Evolutionary conservation across 2,797 vertebrate genomes (phyloP), one percentile per base, ranked within the genome.

Genomic region (Pipistrellus nathusii): DNA sequence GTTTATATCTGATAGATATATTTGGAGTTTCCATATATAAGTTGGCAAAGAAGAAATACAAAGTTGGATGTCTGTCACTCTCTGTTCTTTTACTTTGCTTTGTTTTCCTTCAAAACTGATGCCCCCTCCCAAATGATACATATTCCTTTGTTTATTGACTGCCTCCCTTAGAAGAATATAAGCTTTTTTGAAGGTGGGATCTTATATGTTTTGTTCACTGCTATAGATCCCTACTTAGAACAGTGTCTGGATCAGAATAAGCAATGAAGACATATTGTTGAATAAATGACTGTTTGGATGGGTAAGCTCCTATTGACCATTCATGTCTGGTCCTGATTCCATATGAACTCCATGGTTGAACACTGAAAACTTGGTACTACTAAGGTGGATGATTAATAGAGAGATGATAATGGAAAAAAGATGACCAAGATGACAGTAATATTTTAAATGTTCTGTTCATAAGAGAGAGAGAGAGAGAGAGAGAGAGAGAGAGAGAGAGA

Each of bases 31-130:
- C 48, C 3, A 20, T 85, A 73, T 21, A 21, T 75, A 71, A 57
- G 8, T 68, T 71, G 51, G 72, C 78, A 13, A 89, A 77, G n/a
- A 88, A 81, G 35, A 96, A 27, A 77, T 68, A 59, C 20, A 75
- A 32, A 75, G 7, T 69, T 72, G 48, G 17, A 46, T 30, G 27
- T 8, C 69, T 35, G 17, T 48, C 8, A 72, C 12, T 75, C 32
- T 66, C 27, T 53, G 3, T 69, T 23, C 38, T 76, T 30, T 53
- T 66, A 48, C 2, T 80, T 30, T 64, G 78, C 44, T 76, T 25
- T 72, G 21, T 62, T 82, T 94, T 81, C 90, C 41, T 90, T 57
- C 17, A 85, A 62, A 5, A 3, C 5, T 38, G 35, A 71, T 23
- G 85, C 12, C 9, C 3, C 15, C 7, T 3, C 20, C 71, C 44